A percentile compares a stretch with the other conserved stretches of the same genome.
Conservation (phyloP, 1,140 invertebrate species). For the Myzus persicae region DNA sequence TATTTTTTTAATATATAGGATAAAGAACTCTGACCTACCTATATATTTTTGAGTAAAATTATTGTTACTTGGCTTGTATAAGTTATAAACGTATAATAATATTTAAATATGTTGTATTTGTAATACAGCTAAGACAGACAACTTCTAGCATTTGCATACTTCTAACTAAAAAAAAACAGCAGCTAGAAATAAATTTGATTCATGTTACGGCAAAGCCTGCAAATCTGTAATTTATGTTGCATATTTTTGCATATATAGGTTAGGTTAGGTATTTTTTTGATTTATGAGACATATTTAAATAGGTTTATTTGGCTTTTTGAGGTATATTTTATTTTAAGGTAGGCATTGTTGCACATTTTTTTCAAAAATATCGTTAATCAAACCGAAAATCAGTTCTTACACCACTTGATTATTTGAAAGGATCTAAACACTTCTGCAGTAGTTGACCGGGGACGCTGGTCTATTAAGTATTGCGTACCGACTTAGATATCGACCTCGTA, state of each 20-base stretch:
- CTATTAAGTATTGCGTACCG: neutral
- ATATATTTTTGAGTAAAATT: neutral
- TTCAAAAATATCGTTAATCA: neutral
- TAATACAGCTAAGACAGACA: neutral
- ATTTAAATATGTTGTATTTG: neutral
- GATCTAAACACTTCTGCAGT: neutral
- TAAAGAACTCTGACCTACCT: neutral
- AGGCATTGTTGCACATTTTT: neutral
- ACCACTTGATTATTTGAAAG: neutral
- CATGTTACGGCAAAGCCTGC: neutral
- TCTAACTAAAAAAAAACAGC: neutral
- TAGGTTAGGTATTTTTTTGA: neutral
- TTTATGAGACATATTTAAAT: no score
- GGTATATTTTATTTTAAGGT: neutral
- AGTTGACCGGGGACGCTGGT: neutral
- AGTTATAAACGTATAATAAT: neutral
- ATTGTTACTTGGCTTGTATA: neutral
- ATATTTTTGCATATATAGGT: neutral
- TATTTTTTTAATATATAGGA: neutral
- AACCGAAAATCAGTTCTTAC: neutral
- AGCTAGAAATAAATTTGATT: neutral
- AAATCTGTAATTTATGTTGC: neutral
- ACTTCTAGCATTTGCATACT: neutral
- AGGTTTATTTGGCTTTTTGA: neutral
- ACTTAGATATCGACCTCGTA: no score